Evolutionary conservation across 2,113 vertebrate genomes (phyloP), one percentile per base, ranked within the genome.

Genomic region (Aviceda subcristata): DNA sequence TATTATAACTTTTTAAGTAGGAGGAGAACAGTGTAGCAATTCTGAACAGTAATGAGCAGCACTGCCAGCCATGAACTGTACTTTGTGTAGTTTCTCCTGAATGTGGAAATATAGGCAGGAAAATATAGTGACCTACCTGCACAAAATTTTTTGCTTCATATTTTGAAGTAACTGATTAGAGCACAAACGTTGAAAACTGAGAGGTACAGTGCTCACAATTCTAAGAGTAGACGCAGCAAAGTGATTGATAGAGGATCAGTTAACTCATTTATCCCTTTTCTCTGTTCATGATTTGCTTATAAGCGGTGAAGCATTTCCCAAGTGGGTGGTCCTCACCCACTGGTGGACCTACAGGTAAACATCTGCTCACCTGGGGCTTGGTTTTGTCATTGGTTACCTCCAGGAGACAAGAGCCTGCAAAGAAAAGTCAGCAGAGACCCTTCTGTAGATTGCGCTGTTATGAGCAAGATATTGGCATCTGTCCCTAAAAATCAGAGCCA

Each of bases 151-250:
- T 63, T 76, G 39, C 85, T 86, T 79, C n/a, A 41, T 91, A 51
- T 64, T 63, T 74, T n/a, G 32, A 85, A 86, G 53, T 73, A 48
- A 77, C 39, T 69, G 71, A 72, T 73, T 20, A 48, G 34, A 63
- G 57, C 75, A 94, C 88, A 94, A 74, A 89, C 64, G 75, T 96
- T 91, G 91, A 74, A 67, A 95, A 96, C n/a, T 7, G 19, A 43
- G 87, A 82, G 78, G 86, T 93, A 11, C 18, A 92, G 85, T 64
- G 36, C 82, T 94, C 82, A 90, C 90, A 92, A 17, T 96, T 88
- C 75, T 94, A 66, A 90, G 77, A 63, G 69, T 7, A 81, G 85
- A 39, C 23, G 17, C 13, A 56, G 30, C 10, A 51, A 62, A 85
- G 69, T 72, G 63, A 59, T 46, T 75, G 46, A 24, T 5, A 72